A percentile compares a stretch with the other conserved stretches of the same genome.
Conservation (phyloP, 2,797 vertebrate species). For the Euphonia xanthogaster region DNA sequence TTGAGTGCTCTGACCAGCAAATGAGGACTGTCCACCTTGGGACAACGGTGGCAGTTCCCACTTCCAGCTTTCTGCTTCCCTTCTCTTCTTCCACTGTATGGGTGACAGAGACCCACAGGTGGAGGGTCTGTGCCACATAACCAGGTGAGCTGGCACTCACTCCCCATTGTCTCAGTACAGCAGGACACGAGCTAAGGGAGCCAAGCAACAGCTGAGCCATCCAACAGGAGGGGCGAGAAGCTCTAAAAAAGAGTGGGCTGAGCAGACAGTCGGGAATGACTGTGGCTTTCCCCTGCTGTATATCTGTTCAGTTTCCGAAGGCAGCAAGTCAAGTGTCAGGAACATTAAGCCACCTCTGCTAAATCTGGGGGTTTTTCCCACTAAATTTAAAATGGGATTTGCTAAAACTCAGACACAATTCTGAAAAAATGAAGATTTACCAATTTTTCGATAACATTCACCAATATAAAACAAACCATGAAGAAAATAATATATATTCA, state of each 20-base stretch:
- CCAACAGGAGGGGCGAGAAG: not conserved
- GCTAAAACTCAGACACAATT: not conserved
- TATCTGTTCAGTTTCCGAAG: not conserved
- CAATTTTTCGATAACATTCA: not conserved
- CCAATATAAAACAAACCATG: not conserved
- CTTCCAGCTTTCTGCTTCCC: not conserved
- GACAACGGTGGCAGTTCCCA: accelerated
- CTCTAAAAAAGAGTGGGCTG: not conserved
- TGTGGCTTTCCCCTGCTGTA: not conserved
- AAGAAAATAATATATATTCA: not conserved
- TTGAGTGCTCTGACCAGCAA: accelerated
- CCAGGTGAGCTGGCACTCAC: not conserved
- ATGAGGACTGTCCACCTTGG: not conserved
- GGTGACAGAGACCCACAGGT: accelerated
- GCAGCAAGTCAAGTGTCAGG: not conserved
- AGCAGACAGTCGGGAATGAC: not conserved
- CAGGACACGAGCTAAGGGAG: not conserved
- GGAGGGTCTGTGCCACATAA: not conserved
- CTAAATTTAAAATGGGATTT: not conserved
- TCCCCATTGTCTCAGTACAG: not conserved
- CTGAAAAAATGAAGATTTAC: not conserved
- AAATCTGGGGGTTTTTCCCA: accelerated
- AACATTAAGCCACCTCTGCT: not conserved
- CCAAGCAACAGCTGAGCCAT: not conserved
- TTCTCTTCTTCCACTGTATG: accelerated